These are phyloP conservation scores for Catostomus latipinnis DNA, from an alignment of 2,797 vertebrate species.

Conservation along the genomic window DNA sequence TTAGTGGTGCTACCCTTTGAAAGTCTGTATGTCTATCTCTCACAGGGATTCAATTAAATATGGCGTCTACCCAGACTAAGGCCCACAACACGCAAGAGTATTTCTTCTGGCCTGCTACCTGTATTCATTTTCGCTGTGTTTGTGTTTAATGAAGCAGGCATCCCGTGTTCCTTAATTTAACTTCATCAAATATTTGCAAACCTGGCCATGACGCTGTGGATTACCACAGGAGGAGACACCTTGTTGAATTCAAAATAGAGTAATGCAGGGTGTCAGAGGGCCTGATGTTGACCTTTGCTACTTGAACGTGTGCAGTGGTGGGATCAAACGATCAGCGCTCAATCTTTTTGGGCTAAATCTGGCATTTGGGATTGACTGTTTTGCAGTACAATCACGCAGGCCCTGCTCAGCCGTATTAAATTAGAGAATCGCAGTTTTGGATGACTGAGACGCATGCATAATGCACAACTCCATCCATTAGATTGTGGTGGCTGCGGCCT, in stretches of 20 bases:
- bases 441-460: conserved; percentile 46
- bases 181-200: background rate
- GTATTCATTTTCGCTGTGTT: background rate
- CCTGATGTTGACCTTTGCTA: conserved; percentile 23
- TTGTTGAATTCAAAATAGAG: conserved; percentile 1
- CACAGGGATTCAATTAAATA: background rate
- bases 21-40: background rate
- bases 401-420: conserved; percentile 39
- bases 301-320: conserved; percentile 1
- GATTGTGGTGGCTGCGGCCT: conserved; percentile 44
- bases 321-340: background rate
- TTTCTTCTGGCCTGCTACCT: conserved; percentile 1
- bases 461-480: conserved; percentile 51
- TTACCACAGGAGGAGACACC: background rate
- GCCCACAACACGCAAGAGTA: background rate
- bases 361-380: background rate
- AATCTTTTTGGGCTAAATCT: conserved; percentile 5
- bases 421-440: conserved; percentile 52
- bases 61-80: background rate
- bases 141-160: conserved; percentile 15
- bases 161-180: background rate
- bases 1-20: too few species aligned
- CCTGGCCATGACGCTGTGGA: background rate
- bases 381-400: conserved; percentile 33
- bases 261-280: conserved; percentile 4